Base-by-base conservation (phyloP, 2,113 vertebrate species). In the Podarcis cretensis region DNA sequence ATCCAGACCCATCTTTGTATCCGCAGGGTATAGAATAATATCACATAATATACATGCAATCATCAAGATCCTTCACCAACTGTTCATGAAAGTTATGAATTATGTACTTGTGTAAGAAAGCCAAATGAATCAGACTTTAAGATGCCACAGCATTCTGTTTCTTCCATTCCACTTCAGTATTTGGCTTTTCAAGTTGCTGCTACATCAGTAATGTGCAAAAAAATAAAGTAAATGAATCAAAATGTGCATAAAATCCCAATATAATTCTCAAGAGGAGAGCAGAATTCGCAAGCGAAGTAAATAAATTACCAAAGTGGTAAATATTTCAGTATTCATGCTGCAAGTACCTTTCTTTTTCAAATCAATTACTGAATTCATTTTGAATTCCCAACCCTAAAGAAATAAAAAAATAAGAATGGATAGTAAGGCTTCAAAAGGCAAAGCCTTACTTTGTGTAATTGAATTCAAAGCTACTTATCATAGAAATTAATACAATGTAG, bases 351-450 rank as follows among this genome's bases (percentile, higher is more conserved):
- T 84, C 54, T 78, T 80, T 57, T 87, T 57, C 20, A 79, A 68
- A 80, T 86, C 85, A 86, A 14, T 69, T 54, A 54, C 37, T 79
- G 65, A 80, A 80, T 87, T 87, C n/a, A 25, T 30, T 80, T 79
- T 80, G 76, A 69, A 69, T 80, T 30, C 23, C 18, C 21, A 6
- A 63, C 14, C 25, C 27, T 7, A 30, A 79, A 65, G 7, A 68
- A 10, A 63, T 75, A n/a, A 63, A 63, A 59, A 3, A 5, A 63
- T 16, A 63, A 63, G 59, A 63, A 71, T 68, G 68, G 59, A 57
- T 9, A 35, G 37, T 87, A 79, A 25, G 40, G 21, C n/a, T 79
- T 79, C 35, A 2, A n/a, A 87, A 87, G 77, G 77, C 20, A 78
- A 78, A 43, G n/a, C 27, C 48, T 30, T 32, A 2, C 68, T 16